Conservation (phyloP, 2,888 invertebrate species). For the Stratiomys singularior region DNA sequence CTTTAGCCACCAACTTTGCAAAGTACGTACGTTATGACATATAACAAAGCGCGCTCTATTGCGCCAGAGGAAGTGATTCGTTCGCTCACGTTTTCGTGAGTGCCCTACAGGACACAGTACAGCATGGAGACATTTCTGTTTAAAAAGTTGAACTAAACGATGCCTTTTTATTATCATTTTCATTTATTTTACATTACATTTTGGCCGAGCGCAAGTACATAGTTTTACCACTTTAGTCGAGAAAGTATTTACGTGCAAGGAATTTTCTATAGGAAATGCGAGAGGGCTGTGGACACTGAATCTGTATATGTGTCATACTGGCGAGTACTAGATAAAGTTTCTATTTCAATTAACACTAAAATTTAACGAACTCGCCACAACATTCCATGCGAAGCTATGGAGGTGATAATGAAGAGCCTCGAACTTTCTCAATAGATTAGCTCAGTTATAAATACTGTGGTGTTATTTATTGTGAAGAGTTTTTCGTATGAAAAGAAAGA, state of each 20-base stretch:
- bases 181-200: slow-evolving; percentile 31
- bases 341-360: slow-evolving; percentile 40
- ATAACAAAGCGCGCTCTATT: slow-evolving; percentile 42
- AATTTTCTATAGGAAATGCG: not conserved
- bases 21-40: slow-evolving; percentile 23
- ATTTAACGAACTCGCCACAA: slow-evolving; percentile 23
- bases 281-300: too few species aligned
- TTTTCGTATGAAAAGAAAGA: too few species aligned
- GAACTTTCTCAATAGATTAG: too few species aligned
- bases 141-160: slow-evolving; percentile 9
- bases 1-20: not conserved
- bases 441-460: too few species aligned
- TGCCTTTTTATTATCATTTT: slow-evolving; percentile 8
- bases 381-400: not conserved
- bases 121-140: slow-evolving; percentile 36
- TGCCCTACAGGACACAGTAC: slow-evolving; percentile 14
- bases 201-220: slow-evolving; percentile 22
- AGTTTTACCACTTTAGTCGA: not conserved
- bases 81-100: slow-evolving; percentile 41
- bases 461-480: too few species aligned
- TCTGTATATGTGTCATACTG: not conserved
- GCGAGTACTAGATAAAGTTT: slow-evolving; percentile 18
- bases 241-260: slow-evolving; percentile 19
- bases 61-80: slow-evolving; percentile 42
- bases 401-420: slow-evolving; percentile 8